phyloP scores from a whole-genome alignment of 2,888 invertebrate genomes.

The Priocnemis perturbator region DNA sequence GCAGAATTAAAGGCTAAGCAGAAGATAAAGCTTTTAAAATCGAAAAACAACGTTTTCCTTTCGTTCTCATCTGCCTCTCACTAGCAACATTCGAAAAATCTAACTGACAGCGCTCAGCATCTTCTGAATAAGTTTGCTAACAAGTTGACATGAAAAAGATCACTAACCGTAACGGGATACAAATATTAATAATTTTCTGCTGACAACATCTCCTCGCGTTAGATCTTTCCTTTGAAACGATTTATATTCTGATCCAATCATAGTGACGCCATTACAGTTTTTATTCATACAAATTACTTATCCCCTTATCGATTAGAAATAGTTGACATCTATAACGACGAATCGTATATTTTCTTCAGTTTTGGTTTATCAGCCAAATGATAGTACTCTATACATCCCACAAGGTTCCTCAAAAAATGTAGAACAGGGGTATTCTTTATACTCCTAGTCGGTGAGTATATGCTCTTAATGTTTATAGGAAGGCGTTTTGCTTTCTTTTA shows the following conservation, averaged over 20 bases:
- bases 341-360: constrained; percentile 33
- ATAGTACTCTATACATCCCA: too few species aligned
- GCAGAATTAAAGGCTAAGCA: too few species aligned
- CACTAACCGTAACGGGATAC: constrained; percentile 53
- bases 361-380: constrained; percentile 29
- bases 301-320: constrained; percentile 48
- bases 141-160: constrained; percentile 52
- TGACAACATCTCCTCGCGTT: not conserved
- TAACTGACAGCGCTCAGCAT: constrained; percentile 21
- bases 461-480: constrained; percentile 2
- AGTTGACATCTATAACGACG: constrained; percentile 32
- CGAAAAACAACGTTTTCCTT: too few species aligned
- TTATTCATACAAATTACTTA: constrained; percentile 30
- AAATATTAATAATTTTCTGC: constrained; percentile 28
- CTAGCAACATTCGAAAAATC: constrained; percentile 16
- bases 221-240: too few species aligned
- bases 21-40: too few species aligned
- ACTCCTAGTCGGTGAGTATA: too few species aligned
- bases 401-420: too few species aligned
- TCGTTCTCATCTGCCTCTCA: too few species aligned
- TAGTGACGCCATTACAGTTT: too few species aligned
- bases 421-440: too few species aligned
- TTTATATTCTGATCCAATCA: too few species aligned
- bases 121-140: constrained; percentile 41
- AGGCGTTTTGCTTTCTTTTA: not conserved